Conservation (phyloP, 2,888 invertebrate genomes). For the Anodontia alba region DNA sequence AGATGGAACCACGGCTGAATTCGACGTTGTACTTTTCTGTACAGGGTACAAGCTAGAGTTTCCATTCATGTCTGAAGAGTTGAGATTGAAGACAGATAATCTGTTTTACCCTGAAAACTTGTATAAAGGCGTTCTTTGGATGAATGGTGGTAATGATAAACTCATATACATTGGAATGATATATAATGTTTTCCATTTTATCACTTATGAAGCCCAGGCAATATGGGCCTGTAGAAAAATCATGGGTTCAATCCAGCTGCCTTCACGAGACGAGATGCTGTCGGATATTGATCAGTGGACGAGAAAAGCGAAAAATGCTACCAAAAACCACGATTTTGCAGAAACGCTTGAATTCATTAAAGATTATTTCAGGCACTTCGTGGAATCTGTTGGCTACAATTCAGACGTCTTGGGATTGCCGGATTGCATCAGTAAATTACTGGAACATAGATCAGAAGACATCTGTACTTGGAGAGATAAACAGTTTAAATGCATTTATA, state of each 20-base stretch:
- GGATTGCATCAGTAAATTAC: background rate
- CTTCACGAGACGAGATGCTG: background rate
- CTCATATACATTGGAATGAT: background rate
- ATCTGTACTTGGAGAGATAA: conserved; percentile 12
- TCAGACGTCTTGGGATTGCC: background rate
- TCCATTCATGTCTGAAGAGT: conserved; percentile 2
- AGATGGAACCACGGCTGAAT: background rate
- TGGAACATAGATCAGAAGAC: background rate
- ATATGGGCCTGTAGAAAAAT: conserved; percentile 4
- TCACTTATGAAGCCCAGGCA: background rate
- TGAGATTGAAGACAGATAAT: background rate
- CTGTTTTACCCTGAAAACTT: background rate
- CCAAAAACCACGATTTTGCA: background rate
- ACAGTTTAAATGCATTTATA: conserved; percentile 4
- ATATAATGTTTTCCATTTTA: background rate
- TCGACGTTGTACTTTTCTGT: background rate
- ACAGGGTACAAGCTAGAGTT: conserved; percentile 1
- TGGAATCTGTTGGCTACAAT: background rate
- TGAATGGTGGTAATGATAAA: background rate
- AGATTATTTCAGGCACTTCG: background rate
- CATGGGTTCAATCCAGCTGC: background rate
- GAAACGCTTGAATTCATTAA: background rate
- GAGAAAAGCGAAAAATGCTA: background rate
- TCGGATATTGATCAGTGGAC: background rate
- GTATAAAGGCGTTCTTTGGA: too few species aligned